A percentile compares a stretch with the other conserved stretches of the same genome.
These are phyloP conservation scores for Pterobdella sp. DNA, from an alignment of 2,888 invertebrate genomes.

Conservation along the genomic window DNA sequence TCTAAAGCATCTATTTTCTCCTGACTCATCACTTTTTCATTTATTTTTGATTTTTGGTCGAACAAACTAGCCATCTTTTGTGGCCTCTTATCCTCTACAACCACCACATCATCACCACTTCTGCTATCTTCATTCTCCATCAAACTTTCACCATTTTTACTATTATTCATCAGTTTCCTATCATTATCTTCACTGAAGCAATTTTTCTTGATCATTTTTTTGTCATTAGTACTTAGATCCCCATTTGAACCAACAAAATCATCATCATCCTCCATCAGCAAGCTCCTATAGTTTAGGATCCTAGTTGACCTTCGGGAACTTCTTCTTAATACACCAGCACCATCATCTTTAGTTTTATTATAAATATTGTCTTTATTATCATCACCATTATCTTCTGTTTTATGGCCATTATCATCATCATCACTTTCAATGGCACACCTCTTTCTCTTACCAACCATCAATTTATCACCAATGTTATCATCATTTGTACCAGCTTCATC, in stretches of 20 bases:
- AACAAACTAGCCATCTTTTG: not conserved
- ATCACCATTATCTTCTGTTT: not conserved
- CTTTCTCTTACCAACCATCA: not conserved
- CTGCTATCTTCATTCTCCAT: not conserved
- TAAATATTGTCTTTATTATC: not conserved
- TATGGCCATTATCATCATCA: not conserved
- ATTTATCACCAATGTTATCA: not conserved
- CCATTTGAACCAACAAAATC: not conserved
- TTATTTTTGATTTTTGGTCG: conserved; percentile 1
- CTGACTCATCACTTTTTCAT: not conserved
- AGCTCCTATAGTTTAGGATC: not conserved
- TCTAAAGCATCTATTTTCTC: not conserved
- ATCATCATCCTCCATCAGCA: not conserved
- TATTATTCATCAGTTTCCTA: too few relatives aligned
- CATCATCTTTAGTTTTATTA: not conserved
- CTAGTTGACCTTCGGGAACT: not conserved
- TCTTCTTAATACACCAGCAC: not conserved
- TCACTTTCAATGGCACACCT: not conserved
- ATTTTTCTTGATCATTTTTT: not conserved
- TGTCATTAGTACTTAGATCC: not conserved
- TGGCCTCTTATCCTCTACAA: not conserved
- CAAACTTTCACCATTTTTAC: not conserved
- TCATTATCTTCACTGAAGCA: not conserved
- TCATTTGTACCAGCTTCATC: not conserved
- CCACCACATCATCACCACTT: not conserved